Evolutionary conservation across 2,888 invertebrate species (phyloP).

Genomic region (Cantharis nigra): DNA sequence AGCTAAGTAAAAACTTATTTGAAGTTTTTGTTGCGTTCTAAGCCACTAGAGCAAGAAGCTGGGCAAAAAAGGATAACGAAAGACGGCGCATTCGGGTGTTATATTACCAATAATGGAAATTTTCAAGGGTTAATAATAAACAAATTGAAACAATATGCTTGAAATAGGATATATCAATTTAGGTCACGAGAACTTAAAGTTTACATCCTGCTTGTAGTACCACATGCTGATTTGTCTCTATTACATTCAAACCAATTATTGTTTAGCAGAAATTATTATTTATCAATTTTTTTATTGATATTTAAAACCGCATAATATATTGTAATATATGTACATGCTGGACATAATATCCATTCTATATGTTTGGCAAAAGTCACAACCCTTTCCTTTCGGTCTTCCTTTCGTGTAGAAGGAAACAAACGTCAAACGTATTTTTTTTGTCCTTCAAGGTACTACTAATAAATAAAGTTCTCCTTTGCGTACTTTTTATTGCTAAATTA

Average conservation of each 20-base stretch:
- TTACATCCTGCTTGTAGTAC: slow-evolving; percentile 11
- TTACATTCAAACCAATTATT: not conserved
- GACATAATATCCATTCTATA: not conserved
- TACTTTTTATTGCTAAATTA: not conserved
- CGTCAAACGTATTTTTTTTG: not conserved
- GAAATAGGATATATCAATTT: slow-evolving; percentile 17
- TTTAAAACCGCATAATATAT: not conserved
- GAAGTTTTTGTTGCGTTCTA: too few relatives aligned
- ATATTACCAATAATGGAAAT: not conserved
- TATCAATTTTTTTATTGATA: not conserved
- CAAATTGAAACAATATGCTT: not conserved
- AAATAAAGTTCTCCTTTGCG: not conserved
- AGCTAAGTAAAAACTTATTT: too few relatives aligned
- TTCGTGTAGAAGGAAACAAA: not conserved
- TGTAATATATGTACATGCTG: not conserved
- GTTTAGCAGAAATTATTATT: not conserved
- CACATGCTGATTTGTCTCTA: slow-evolving; percentile 3
- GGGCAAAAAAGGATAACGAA: not conserved
- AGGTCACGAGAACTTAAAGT: slow-evolving; percentile 18
- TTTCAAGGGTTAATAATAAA: not conserved
- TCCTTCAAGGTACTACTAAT: not conserved
- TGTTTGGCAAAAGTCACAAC: too few relatives aligned
- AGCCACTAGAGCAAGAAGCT: not conserved
- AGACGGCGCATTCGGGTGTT: not conserved
- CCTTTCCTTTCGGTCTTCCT: too few relatives aligned